A percentile compares a stretch with the other conserved stretches of the same genome.
These are phyloP conservation scores for Peromyscus aztecus DNA, from an alignment of 2,797 vertebrate species.

Conservation along the genomic window DNA sequence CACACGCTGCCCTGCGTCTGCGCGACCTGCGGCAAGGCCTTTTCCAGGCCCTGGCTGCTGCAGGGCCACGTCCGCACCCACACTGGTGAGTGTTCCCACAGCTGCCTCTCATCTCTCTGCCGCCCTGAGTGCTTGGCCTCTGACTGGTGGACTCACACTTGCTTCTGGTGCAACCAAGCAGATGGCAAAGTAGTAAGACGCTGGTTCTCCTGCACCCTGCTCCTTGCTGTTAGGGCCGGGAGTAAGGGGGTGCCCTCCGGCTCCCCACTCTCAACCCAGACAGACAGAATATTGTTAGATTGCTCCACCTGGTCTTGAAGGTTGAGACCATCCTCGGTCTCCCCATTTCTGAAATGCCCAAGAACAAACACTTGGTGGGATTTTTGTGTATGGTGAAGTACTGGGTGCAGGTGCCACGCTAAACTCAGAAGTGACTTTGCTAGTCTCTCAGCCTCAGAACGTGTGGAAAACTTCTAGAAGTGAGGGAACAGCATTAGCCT, in stretches of 20 bases:
- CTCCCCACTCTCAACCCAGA: not conserved
- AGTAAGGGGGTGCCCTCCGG: not conserved
- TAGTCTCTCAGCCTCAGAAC: not conserved
- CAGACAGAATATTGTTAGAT: slow-evolving; percentile 26
- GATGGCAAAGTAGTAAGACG: not conserved
- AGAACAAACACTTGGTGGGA: not conserved
- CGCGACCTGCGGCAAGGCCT: slow-evolving; percentile 97
- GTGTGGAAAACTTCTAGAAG: not conserved
- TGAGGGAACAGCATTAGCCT: not conserved
- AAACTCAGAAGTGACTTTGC: not conserved
- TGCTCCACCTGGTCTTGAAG: slow-evolving; percentile 14
- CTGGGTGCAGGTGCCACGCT: not conserved
- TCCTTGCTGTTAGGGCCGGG: not conserved
- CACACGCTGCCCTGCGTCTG: slow-evolving; percentile 98
- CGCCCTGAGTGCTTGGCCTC: not conserved
- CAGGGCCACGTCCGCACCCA: slow-evolving; percentile 98
- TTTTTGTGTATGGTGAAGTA: not conserved
- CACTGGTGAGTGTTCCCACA: slow-evolving; percentile 91
- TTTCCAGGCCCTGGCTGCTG: slow-evolving; percentile 97
- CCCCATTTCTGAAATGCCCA: not conserved
- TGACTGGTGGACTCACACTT: not conserved
- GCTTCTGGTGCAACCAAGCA: not conserved
- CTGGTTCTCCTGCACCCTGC: not conserved
- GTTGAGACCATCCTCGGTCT: slow-evolving; percentile 14
- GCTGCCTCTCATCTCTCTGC: not conserved